Evolutionary conservation across 2,113 vertebrate species (phyloP).

Genomic region (Campylorhamphus procurvoides): DNA sequence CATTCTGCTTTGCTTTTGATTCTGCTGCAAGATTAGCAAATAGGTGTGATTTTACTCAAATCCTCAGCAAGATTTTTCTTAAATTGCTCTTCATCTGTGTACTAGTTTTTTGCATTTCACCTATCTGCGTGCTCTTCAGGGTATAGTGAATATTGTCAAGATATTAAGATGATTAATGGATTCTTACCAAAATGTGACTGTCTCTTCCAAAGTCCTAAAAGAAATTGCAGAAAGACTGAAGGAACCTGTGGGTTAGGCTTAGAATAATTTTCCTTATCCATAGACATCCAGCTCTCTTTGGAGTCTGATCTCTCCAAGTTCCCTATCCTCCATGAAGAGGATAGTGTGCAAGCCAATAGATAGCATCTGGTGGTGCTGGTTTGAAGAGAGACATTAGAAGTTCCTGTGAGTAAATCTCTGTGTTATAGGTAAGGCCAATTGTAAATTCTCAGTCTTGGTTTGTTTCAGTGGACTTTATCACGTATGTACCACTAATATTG

Average conservation of each 20-base stretch:
- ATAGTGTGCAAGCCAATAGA: not conserved
- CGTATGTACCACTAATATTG: not conserved
- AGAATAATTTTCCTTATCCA: not conserved
- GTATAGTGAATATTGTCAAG: not conserved
- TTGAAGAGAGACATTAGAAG: not conserved
- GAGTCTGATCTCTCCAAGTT: not conserved
- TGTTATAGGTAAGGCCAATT: not conserved
- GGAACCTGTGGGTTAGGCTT: not conserved
- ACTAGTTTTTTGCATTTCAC: not conserved
- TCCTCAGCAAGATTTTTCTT: not conserved
- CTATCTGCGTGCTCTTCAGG: not conserved
- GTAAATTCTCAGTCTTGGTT: not conserved
- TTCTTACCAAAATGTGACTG: not conserved
- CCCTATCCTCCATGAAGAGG: not conserved
- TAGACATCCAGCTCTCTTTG: not conserved
- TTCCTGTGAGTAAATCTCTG: not conserved
- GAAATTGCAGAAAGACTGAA: not conserved
- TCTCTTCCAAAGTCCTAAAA: not conserved
- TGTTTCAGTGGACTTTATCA: not conserved
- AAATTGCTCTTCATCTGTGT: not conserved
- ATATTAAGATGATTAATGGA: not conserved
- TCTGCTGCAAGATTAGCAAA: not conserved
- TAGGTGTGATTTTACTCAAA: conserved; percentile 7
- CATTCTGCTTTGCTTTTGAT: not conserved
- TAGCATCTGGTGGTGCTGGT: not conserved